A percentile compares a stretch with the other conserved stretches of the same genome.
These are phyloP conservation scores for Notodonta dromedarius DNA, from an alignment of 2,888 invertebrate species.

Conservation along the genomic window DNA sequence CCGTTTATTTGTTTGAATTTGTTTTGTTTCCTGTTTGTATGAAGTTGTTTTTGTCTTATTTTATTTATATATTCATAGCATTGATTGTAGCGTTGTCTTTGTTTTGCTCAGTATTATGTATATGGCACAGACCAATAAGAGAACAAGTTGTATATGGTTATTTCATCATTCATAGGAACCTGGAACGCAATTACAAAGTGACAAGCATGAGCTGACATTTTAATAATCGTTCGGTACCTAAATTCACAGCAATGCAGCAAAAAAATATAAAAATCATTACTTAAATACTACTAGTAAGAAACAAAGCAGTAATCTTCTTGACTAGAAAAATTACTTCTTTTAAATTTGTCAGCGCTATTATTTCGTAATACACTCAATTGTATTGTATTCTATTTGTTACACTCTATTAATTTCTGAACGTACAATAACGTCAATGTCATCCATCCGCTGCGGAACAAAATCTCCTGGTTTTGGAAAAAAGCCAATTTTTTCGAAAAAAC, in stretches of 20 bases:
- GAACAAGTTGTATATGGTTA: neutral
- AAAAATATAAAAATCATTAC: too few relatives aligned
- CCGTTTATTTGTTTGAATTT: too few relatives aligned
- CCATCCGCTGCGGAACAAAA: slow-evolving; percentile 39
- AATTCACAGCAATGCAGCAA: too few relatives aligned
- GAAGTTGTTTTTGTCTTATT: too few relatives aligned
- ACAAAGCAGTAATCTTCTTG: too few relatives aligned
- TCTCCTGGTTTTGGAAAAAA: slow-evolving; percentile 49
- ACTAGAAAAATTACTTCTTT: too few relatives aligned
- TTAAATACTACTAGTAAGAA: too few relatives aligned
- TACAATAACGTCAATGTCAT: slow-evolving; percentile 39
- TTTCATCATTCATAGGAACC: neutral
- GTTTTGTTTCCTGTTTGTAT: too few relatives aligned
- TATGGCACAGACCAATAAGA: too few relatives aligned
- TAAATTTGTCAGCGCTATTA: too few relatives aligned
- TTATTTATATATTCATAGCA: neutral
- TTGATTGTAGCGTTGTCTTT: neutral
- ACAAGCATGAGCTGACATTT: neutral
- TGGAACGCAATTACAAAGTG: neutral
- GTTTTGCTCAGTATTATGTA: neutral
- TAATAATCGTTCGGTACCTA: neutral
- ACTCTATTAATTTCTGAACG: slow-evolving; percentile 23
- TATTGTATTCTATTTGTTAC: too few relatives aligned
- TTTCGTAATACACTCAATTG: too few relatives aligned
- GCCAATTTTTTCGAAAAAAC: slow-evolving; percentile 46